Evolutionary conservation across 2,888 invertebrate genomes (phyloP).

Genomic region (Axea sp.): DNA sequence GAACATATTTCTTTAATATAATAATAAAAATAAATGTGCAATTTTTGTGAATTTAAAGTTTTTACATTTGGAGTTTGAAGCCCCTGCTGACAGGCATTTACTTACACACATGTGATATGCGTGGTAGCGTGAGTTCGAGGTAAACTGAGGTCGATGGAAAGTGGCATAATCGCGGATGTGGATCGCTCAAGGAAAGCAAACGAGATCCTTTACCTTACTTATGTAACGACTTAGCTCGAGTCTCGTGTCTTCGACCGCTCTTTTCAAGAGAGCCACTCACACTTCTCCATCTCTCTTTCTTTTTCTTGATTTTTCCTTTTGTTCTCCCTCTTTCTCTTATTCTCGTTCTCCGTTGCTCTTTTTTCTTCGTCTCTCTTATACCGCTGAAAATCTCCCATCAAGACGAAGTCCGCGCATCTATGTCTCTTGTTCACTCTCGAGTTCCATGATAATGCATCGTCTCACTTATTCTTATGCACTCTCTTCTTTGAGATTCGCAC

Average conservation of each 20-base stretch:
- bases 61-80: not conserved
- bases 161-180: constrained; percentile 77
- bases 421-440: constrained; percentile 22
- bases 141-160: constrained; percentile 74
- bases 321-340: constrained; percentile 6
- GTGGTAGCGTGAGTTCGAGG: constrained; percentile 41
- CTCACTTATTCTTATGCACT: constrained; percentile 23
- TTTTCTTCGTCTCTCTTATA: constrained; percentile 18
- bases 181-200: constrained; percentile 74
- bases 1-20: too few relatives aligned
- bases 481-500: not conserved
- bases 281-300: constrained; percentile 19
- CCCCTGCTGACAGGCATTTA: constrained; percentile 24
- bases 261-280: constrained; percentile 58
- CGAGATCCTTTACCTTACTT: constrained; percentile 74
- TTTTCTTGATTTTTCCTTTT: not conserved
- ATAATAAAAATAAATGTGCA: too few relatives aligned
- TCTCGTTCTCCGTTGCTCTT: constrained; percentile 2
- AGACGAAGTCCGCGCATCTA: constrained; percentile 5
- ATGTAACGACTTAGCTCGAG: constrained; percentile 73
- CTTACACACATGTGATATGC: constrained; percentile 1
- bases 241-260: constrained; percentile 75
- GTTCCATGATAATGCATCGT: constrained; percentile 34
- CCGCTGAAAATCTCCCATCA: constrained; percentile 62
- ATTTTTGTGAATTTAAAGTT: too few relatives aligned